A percentile compares a stretch with the other conserved stretches of the same genome.
Evolutionary conservation across 2,113 vertebrate genomes (phyloP).

Genomic region (Prunella himalayana): DNA sequence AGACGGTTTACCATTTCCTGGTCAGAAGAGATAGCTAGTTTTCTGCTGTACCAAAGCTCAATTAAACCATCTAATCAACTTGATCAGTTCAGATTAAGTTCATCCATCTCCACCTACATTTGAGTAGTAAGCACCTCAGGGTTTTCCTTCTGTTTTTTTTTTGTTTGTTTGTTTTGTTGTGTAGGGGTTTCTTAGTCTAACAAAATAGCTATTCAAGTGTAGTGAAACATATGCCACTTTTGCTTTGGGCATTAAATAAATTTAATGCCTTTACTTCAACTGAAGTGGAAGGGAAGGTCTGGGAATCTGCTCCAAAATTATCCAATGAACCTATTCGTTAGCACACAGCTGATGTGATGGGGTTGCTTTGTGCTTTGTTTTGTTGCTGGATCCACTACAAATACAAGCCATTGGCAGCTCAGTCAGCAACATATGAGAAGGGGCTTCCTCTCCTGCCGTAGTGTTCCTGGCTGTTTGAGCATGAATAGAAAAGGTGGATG

Average conservation of each 20-base stretch:
- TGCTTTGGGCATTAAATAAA: not conserved
- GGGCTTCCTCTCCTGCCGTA: conserved; percentile 66
- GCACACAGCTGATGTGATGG: conserved; percentile 55
- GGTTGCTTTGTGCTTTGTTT: conserved; percentile 34
- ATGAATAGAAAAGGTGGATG: conserved; percentile 75
- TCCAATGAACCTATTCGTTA: not conserved
- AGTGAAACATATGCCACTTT: not conserved
- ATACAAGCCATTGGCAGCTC: conserved; percentile 54
- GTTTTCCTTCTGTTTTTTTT: not conserved
- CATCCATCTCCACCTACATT: not conserved
- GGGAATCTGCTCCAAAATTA: not conserved
- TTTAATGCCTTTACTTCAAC: not conserved
- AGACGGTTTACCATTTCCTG: not conserved
- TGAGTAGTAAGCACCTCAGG: not conserved
- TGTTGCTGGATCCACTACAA: conserved; percentile 66
- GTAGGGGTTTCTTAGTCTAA: not conserved
- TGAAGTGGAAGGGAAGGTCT: not conserved
- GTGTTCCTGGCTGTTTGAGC: conserved; percentile 65
- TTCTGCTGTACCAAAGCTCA: not conserved
- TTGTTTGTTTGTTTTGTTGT: not conserved
- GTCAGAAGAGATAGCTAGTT: not conserved
- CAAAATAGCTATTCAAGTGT: not conserved
- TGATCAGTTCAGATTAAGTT: not conserved
- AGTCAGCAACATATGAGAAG: conserved; percentile 45
- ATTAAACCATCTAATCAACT: not conserved